Percentiles rank a stretch among this genome's conserved stretches.
Evolutionary conservation across 1,140 invertebrate species (phyloP).

Genomic region (Solen grandis): DNA sequence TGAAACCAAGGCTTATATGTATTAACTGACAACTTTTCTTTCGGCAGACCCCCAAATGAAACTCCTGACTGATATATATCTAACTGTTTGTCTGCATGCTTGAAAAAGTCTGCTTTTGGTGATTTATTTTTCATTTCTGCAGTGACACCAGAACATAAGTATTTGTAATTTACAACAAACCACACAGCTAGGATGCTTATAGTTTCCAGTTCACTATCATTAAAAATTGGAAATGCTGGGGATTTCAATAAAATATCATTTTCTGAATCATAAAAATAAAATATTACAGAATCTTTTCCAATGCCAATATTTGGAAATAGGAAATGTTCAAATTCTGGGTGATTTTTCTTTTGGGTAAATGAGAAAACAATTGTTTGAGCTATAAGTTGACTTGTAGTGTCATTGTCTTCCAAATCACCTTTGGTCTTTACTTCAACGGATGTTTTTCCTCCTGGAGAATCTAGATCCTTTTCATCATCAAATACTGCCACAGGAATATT

Average conservation of each 20-base stretch:
- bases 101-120: constrained; percentile 17
- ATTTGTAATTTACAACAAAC: constrained; percentile 23
- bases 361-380: constrained; percentile 5
- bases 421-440: background rate
- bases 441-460: background rate
- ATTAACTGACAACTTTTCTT: no score
- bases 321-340: background rate
- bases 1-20: no score
- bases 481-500: background rate
- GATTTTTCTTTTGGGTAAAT: background rate
- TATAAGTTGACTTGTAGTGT: background rate
- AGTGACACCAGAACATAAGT: constrained; percentile 6
- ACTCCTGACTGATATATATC: no score
- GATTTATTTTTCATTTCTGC: background rate
- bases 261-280: constrained; percentile 17
- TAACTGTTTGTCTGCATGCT: no score
- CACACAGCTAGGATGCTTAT: background rate
- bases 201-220: background rate
- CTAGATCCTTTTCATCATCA: background rate
- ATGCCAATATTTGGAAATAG: constrained; percentile 13
- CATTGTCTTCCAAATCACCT: background rate
- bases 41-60: no score
- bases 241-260: constrained; percentile 20
- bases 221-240: background rate
- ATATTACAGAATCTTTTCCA: background rate